phyloP scores from a whole-genome alignment of 2,113 vertebrate species.

The Ictidomys tridecemlineatus region DNA sequence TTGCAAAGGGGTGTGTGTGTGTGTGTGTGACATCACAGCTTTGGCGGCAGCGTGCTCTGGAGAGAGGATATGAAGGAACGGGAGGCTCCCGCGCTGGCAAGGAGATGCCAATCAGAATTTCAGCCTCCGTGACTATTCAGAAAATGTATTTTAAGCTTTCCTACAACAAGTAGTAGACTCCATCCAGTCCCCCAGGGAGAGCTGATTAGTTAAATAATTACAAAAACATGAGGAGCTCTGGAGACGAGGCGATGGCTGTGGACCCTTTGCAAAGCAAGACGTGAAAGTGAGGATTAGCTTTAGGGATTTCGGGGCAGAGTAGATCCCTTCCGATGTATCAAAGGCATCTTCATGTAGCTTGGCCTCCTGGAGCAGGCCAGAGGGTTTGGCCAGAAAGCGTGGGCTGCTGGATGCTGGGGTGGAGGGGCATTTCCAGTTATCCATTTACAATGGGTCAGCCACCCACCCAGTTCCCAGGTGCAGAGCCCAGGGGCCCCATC shows the following conservation, averaged over 20 bases:
- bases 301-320: not conserved
- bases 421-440: slow-evolving; percentile 21
- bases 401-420: too few species aligned
- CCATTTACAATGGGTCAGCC: slow-evolving; percentile 30
- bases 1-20: not conserved
- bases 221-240: slow-evolving; percentile 34
- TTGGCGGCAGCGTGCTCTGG: not conserved
- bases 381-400: not conserved
- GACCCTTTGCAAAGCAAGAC: slow-evolving; percentile 47
- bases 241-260: not conserved
- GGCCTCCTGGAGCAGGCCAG: not conserved
- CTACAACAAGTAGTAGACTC: slow-evolving; percentile 6
- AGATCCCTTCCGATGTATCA: not conserved
- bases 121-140: slow-evolving; percentile 10
- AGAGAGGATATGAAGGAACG: not conserved
- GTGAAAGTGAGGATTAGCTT: slow-evolving; percentile 1
- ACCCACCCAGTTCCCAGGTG: slow-evolving; percentile 27
- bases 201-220: slow-evolving; percentile 19
- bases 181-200: slow-evolving; percentile 34
- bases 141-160: not conserved
- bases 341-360: not conserved
- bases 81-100: not conserved
- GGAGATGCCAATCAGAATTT: slow-evolving; percentile 9
- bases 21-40: not conserved
- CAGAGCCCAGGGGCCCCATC: not conserved